phyloP scores from a whole-genome alignment of 1,140 invertebrate genomes.

The Spodoptera litura region DNA sequence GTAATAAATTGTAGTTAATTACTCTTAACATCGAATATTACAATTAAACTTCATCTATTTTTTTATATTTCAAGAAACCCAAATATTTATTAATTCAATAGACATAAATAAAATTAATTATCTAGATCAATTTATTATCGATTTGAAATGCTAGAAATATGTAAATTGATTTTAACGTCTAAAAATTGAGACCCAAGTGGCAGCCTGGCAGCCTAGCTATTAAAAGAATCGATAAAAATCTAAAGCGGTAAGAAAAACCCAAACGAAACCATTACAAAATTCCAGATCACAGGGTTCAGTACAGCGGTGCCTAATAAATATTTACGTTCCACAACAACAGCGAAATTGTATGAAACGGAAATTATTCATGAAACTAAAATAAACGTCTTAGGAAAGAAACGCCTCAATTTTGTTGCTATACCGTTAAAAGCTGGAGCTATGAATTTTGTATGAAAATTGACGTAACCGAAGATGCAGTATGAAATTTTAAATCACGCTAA shows the following conservation, averaged over 20 bases:
- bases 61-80: too few species aligned
- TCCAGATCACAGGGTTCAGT: conserved; percentile 36
- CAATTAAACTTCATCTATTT: too few species aligned
- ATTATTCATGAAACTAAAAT: conserved; percentile 51
- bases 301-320: conserved; percentile 52
- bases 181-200: too few species aligned
- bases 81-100: too few species aligned
- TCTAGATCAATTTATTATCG: too few species aligned
- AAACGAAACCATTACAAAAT: conserved; percentile 32
- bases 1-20: too few species aligned
- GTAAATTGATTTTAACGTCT: too few species aligned
- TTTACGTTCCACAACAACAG: conserved; percentile 39
- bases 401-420: conserved; percentile 46
- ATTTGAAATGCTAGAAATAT: too few species aligned
- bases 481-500: conserved; percentile 53
- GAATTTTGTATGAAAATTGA: conserved; percentile 59
- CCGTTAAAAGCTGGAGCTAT: conserved; percentile 50
- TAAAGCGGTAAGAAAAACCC: neutral
- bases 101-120: too few species aligned
- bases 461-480: conserved; percentile 51
- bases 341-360: conserved; percentile 43
- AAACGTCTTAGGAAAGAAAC: conserved; percentile 38
- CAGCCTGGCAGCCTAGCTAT: neutral
- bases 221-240: conserved; percentile 25
- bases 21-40: too few species aligned